These are phyloP conservation scores for Sitta carolinensis DNA, from an alignment of 2,797 vertebrate genomes.

Conservation along the genomic window DNA sequence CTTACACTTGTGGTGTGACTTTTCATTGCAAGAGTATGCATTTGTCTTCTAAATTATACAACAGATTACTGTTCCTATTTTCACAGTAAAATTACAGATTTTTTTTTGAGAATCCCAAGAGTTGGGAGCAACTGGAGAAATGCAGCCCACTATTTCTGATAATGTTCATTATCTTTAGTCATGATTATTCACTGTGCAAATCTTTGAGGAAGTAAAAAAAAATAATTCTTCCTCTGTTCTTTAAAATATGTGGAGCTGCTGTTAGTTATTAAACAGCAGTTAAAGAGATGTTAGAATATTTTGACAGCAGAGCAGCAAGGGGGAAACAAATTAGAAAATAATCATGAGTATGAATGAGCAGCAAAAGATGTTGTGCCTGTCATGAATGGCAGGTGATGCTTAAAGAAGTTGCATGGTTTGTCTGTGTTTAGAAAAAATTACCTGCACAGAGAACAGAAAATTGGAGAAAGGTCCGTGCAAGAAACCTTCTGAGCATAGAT, in stretches of 20 bases:
- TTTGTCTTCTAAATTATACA: not conserved
- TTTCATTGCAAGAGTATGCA: not conserved
- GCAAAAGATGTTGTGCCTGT: not conserved
- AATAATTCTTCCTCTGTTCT: not conserved
- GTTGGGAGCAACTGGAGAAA: not conserved
- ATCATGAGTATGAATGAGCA: not conserved
- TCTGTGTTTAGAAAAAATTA: not conserved
- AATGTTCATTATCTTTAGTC: not conserved
- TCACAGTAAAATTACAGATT: not conserved
- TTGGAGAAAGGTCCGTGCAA: not conserved
- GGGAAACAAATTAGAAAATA: conserved; percentile 26
- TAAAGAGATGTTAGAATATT: conserved; percentile 30
- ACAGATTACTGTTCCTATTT: not conserved
- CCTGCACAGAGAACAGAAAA: not conserved
- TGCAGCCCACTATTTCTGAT: not conserved
- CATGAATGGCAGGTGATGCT: not conserved
- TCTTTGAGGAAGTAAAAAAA: conserved; percentile 12
- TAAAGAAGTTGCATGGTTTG: not conserved
- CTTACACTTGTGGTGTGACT: not conserved
- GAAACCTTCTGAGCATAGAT: not conserved
- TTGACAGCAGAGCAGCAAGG: conserved; percentile 10
- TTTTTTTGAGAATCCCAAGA: not conserved
- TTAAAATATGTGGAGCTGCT: conserved; percentile 20
- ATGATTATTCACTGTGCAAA: conserved; percentile 3
- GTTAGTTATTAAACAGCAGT: conserved; percentile 37